These are phyloP conservation scores for Thysanoteuthis rhombus DNA, from an alignment of 2,888 invertebrate species.

Conservation along the genomic window DNA sequence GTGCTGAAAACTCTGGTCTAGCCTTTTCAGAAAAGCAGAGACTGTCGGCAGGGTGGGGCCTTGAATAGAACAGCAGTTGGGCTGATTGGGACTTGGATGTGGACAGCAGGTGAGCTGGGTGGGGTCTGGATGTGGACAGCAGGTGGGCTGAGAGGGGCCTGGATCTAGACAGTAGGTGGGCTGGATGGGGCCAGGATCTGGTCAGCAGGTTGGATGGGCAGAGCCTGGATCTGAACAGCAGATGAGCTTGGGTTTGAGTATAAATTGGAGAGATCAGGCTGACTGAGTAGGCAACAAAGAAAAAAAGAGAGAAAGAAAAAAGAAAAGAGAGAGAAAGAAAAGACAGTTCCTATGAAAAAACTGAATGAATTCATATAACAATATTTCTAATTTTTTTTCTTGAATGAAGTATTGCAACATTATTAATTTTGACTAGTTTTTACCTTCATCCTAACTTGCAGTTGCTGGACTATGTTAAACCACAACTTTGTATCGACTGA, in stretches of 20 bases:
- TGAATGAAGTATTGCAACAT: too few relatives aligned
- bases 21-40: neutral
- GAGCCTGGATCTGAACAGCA: too few relatives aligned
- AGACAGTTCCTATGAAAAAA: too few relatives aligned
- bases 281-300: neutral
- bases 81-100: neutral
- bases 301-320: neutral
- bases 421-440: too few relatives aligned
- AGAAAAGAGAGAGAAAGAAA: neutral
- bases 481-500: too few relatives aligned
- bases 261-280: neutral
- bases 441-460: too few relatives aligned
- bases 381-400: too few relatives aligned
- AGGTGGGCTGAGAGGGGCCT: neutral
- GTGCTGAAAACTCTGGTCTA: neutral
- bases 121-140: neutral
- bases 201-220: too few relatives aligned
- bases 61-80: neutral
- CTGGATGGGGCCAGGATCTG: too few relatives aligned
- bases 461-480: too few relatives aligned
- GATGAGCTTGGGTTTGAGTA: neutral
- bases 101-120: neutral
- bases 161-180: neutral
- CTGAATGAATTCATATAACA: too few relatives aligned
- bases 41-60: neutral